Evolutionary conservation across 2,888 invertebrate species (phyloP).

Genomic region (Dicranocentrus wangi): DNA sequence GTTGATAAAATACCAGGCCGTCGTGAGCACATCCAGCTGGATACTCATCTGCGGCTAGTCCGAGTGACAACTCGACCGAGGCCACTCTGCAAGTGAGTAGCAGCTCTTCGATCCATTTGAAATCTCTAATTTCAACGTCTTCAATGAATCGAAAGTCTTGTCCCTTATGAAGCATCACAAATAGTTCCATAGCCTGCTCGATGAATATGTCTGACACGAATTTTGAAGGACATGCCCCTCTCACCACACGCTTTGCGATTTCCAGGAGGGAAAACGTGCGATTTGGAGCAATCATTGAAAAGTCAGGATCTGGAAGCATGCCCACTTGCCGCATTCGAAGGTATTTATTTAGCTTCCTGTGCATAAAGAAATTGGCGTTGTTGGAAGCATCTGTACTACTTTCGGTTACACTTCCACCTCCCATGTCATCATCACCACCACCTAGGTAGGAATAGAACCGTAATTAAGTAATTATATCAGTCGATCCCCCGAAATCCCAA

Average conservation of each 20-base stretch:
- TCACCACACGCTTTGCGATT: conserved; percentile 55
- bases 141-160: conserved; percentile 55
- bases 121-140: conserved; percentile 57
- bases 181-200: conserved; percentile 72
- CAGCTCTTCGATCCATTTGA: conserved; percentile 60
- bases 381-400: neutral
- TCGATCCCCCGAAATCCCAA: too few species aligned
- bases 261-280: conserved; percentile 57
- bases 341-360: conserved; percentile 63
- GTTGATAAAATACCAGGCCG: too few species aligned
- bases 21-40: conserved; percentile 39
- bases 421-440: neutral
- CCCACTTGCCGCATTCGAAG: conserved; percentile 60
- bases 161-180: conserved; percentile 69
- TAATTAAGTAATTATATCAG: too few species aligned
- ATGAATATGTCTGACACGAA: conserved; percentile 63
- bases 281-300: conserved; percentile 42
- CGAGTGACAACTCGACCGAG: conserved; percentile 15
- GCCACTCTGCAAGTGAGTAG: conserved; percentile 49
- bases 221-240: conserved; percentile 39
- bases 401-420: neutral
- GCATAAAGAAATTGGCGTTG: conserved; percentile 55
- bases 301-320: conserved; percentile 34
- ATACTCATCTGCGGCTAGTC: conserved; percentile 3
- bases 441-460: too few species aligned